phyloP scores from a whole-genome alignment of 2,113 vertebrate species.

The Calyptomena viridis region DNA sequence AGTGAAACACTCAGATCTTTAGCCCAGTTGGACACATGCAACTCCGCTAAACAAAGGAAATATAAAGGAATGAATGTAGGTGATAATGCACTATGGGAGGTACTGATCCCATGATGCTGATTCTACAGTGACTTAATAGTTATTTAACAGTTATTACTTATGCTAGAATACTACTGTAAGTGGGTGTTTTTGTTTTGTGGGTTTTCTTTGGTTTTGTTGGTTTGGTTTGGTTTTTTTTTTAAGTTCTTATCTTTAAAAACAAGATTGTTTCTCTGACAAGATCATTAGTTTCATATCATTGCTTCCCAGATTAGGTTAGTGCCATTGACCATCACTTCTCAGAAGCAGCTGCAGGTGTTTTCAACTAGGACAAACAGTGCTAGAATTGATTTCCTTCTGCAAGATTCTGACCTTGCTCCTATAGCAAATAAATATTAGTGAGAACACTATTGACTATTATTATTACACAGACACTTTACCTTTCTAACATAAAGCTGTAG shows the following conservation, averaged over 20 bases:
- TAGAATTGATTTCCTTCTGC: constrained; percentile 36
- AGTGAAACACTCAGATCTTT: neutral
- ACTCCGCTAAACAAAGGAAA: neutral
- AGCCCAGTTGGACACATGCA: neutral
- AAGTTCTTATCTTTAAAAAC: neutral
- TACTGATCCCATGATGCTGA: neutral
- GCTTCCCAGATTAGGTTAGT: constrained; percentile 3
- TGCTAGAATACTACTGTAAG: neutral
- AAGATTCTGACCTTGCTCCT: constrained; percentile 28
- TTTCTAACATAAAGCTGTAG: neutral
- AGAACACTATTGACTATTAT: neutral
- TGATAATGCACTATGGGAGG: neutral
- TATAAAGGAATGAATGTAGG: neutral
- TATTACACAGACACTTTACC: neutral
- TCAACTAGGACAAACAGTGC: neutral
- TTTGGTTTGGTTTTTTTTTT: neutral
- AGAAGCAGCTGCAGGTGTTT: constrained; percentile 13
- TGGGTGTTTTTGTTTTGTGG: neutral
- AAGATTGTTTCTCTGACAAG: neutral
- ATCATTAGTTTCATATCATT: neutral
- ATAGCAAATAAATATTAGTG: constrained; percentile 24
- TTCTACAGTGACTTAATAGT: neutral
- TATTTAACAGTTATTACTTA: neutral
- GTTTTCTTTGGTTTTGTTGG: neutral
- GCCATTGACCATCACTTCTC: neutral